These are phyloP conservation scores for Sphenopsis melanotis DNA, from an alignment of 2,797 vertebrate genomes.

Conservation along the genomic window DNA sequence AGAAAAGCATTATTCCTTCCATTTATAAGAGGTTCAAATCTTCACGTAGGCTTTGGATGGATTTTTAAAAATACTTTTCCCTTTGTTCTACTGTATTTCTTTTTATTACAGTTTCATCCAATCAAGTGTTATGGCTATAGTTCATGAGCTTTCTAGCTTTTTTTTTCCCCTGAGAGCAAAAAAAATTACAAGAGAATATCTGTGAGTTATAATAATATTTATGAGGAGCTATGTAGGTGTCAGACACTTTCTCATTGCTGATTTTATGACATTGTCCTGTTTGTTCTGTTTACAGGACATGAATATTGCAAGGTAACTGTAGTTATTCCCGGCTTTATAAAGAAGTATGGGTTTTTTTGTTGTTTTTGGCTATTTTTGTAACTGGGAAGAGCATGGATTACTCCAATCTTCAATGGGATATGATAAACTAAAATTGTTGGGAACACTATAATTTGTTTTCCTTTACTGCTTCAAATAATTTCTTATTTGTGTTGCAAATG, in stretches of 20 bases:
- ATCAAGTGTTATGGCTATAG: neutral
- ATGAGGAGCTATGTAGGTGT: neutral
- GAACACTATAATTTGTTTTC: neutral
- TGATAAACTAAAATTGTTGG: neutral
- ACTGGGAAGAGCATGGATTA: neutral
- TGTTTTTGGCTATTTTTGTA: neutral
- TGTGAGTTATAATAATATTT: neutral
- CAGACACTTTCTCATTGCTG: neutral
- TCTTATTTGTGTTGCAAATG: neutral
- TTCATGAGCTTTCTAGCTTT: neutral
- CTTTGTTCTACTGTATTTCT: neutral
- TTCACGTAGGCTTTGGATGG: neutral
- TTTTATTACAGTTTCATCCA: neutral
- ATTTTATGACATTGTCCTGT: neutral
- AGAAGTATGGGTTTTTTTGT: fast-evolving
- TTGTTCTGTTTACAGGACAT: neutral
- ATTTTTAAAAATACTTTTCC: neutral
- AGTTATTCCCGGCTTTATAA: neutral
- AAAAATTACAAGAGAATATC: neutral
- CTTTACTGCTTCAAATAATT: neutral
- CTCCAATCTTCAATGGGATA: neutral
- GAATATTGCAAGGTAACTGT: neutral
- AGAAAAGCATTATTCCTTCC: neutral
- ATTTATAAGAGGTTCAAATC: neutral
- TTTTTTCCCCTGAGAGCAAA: neutral